phyloP scores from a whole-genome alignment of 2,797 vertebrate genomes.

The Eulemur mongoz region DNA sequence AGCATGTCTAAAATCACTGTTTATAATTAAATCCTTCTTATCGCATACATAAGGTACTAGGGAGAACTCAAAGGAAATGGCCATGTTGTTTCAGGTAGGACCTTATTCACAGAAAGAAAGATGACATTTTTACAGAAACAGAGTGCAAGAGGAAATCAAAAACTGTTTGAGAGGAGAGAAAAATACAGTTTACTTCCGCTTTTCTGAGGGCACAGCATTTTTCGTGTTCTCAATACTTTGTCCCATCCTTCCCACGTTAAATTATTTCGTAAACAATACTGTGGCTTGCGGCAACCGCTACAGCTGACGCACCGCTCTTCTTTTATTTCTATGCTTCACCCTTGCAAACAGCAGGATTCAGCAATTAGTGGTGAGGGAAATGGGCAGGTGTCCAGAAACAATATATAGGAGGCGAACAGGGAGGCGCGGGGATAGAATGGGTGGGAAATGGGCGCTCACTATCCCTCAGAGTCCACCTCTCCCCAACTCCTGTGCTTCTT shows the following conservation, averaged over 20 bases:
- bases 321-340: not conserved
- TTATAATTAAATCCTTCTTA: not conserved
- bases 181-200: not conserved
- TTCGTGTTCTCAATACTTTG: not conserved
- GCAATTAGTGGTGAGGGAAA: not conserved
- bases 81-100: not conserved
- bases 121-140: not conserved
- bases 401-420: accelerated
- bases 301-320: not conserved
- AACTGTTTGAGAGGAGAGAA: not conserved
- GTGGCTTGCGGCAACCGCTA: not conserved
- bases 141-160: not conserved
- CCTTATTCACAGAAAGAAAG: not conserved
- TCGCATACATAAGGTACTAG: not conserved
- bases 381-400: not conserved
- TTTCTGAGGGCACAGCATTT: not conserved
- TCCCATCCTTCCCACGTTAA: not conserved
- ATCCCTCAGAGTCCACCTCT: not conserved
- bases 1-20: not conserved
- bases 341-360: not conserved
- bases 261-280: not conserved
- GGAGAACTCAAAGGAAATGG: not conserved
- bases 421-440: accelerated
- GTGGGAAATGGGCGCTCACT: accelerated
- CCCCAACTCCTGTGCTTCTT: not conserved